phyloP scores from a whole-genome alignment of 2,113 vertebrate genomes.

The Chloropsis hardwickii region DNA sequence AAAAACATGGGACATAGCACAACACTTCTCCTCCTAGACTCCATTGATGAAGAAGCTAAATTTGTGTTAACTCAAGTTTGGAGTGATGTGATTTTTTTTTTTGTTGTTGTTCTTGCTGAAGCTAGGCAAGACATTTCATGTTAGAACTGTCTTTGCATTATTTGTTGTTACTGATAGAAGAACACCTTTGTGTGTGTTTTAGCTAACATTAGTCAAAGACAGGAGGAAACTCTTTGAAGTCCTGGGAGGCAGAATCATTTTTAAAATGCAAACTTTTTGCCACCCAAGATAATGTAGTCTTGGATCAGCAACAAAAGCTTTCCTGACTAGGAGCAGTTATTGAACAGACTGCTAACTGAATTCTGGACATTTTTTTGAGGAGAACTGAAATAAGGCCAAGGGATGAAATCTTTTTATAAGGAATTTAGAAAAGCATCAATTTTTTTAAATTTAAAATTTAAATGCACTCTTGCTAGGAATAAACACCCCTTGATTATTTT shows the following conservation, averaged over 20 bases:
- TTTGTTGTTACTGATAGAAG: conserved; percentile 19
- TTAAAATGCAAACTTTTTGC: conserved; percentile 15
- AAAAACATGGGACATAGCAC: not conserved
- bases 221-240: conserved; percentile 50
- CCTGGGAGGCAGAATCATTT: not conserved
- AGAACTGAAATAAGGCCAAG: not conserved
- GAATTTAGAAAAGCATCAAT: not conserved
- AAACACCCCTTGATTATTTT: not conserved
- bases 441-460: not conserved
- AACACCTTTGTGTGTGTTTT: not conserved
- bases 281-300: conserved; percentile 1
- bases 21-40: not conserved
- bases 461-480: not conserved
- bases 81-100: not conserved
- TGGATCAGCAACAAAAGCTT: conserved; percentile 4
- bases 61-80: not conserved
- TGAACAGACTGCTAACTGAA: not conserved
- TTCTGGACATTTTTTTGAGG: not conserved
- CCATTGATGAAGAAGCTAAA: not conserved
- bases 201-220: conserved; percentile 31
- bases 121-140: conserved; percentile 8
- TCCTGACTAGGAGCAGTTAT: not conserved
- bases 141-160: conserved; percentile 19
- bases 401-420: not conserved
- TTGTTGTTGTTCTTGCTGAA: not conserved